These are phyloP conservation scores for Ciconia maguari DNA, from an alignment of 2,113 vertebrate genomes.

Conservation along the genomic window DNA sequence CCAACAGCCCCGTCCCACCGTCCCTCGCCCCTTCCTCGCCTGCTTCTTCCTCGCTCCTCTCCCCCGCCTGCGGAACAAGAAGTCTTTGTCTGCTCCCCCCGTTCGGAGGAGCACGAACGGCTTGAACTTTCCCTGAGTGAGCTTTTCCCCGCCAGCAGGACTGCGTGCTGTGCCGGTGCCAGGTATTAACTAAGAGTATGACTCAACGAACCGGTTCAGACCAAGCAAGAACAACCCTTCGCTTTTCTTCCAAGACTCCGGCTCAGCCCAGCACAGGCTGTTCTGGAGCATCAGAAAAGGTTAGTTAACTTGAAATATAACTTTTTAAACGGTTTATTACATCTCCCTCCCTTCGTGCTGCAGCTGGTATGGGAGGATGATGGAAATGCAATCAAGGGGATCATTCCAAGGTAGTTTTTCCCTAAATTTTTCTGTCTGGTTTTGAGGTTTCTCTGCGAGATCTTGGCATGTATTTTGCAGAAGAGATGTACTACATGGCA, in stretches of 20 bases:
- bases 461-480: neutral
- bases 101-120: neutral
- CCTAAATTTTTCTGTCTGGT: neutral
- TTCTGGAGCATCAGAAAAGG: slow-evolving; percentile 32
- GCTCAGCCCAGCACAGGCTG: slow-evolving; percentile 37
- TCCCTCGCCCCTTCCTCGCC: neutral
- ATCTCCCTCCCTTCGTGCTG: neutral
- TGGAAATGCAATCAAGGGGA: neutral
- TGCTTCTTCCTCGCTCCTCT: neutral
- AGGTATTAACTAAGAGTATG: slow-evolving; percentile 59
- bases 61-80: neutral
- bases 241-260: neutral
- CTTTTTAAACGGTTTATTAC: neutral
- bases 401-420: neutral
- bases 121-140: slow-evolving; percentile 29
- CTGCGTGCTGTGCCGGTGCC: neutral
- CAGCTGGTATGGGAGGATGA: neutral
- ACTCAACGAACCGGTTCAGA: slow-evolving; percentile 57
- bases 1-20: neutral
- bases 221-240: slow-evolving; percentile 30
- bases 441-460: neutral
- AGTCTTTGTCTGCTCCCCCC: neutral
- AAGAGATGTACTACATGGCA: neutral
- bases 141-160: slow-evolving; percentile 30
- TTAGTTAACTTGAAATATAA: slow-evolving; percentile 11